Evolutionary conservation across 2,113 vertebrate genomes (phyloP).

Genomic region (Lycaon pictus): DNA sequence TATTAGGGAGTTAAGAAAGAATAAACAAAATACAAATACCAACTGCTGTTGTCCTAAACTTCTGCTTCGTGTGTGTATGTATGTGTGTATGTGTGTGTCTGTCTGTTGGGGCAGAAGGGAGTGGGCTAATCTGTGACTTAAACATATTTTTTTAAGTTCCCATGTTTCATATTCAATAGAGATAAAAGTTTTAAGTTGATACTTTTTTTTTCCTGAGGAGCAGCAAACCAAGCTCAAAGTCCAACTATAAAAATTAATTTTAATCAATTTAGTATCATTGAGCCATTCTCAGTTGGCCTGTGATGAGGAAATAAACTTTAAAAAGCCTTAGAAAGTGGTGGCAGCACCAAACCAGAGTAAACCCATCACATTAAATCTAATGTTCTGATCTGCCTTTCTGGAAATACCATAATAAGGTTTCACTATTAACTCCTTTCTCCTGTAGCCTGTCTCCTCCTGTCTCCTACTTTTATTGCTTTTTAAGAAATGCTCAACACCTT

Average conservation of each 20-base stretch:
- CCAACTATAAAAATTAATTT: conserved; percentile 46
- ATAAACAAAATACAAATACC: background rate
- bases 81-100: background rate
- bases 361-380: background rate
- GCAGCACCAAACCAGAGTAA: background rate
- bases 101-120: background rate
- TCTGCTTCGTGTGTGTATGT: background rate
- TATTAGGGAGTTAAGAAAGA: background rate
- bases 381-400: background rate
- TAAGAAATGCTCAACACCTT: background rate
- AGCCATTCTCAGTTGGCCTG: background rate
- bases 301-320: background rate
- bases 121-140: background rate
- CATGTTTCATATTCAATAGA: background rate
- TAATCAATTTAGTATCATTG: background rate
- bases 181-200: background rate
- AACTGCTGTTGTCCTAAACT: background rate
- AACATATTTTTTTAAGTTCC: background rate
- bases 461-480: background rate
- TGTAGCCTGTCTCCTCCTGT: background rate
- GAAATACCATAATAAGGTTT: background rate
- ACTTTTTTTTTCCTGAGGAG: background rate
- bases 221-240: conserved; percentile 16
- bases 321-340: background rate
- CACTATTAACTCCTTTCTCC: background rate